These are phyloP conservation scores for Falco biarmicus DNA, from an alignment of 2,797 vertebrate genomes.

Conservation along the genomic window DNA sequence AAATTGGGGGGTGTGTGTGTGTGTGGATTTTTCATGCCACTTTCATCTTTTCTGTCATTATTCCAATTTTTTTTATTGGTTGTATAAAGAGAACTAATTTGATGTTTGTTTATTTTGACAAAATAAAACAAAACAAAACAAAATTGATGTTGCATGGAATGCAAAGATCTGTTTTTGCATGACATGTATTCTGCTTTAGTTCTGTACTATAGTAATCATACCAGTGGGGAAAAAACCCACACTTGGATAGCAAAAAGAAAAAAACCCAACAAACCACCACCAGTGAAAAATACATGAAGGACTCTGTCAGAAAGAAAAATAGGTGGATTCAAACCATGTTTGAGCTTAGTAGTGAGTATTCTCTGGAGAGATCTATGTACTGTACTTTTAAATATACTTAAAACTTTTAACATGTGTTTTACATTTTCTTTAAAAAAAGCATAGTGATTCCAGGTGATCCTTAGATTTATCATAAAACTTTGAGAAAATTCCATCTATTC, in stretches of 20 bases:
- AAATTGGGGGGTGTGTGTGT: neutral
- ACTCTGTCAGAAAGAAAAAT: neutral
- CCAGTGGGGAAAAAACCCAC: neutral
- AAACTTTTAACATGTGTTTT: neutral
- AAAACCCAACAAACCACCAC: neutral
- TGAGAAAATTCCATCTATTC: neutral
- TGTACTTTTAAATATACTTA: neutral
- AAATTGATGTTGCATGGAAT: neutral
- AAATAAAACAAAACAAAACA: neutral
- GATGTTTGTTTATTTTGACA: neutral
- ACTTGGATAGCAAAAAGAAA: neutral
- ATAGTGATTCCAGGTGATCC: neutral
- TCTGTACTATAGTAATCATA: neutral
- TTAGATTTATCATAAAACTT: neutral
- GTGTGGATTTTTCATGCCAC: neutral
- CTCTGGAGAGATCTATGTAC: neutral
- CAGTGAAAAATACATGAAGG: neutral
- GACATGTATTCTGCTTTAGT: neutral
- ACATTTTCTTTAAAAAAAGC: neutral
- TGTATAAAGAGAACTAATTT: neutral
- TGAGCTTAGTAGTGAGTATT: neutral
- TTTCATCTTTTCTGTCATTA: neutral
- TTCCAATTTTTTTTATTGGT: neutral
- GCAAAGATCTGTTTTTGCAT: neutral
- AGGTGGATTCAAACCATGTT: neutral